phyloP scores from a whole-genome alignment of 1,140 invertebrate species.

The Campodea augens region DNA sequence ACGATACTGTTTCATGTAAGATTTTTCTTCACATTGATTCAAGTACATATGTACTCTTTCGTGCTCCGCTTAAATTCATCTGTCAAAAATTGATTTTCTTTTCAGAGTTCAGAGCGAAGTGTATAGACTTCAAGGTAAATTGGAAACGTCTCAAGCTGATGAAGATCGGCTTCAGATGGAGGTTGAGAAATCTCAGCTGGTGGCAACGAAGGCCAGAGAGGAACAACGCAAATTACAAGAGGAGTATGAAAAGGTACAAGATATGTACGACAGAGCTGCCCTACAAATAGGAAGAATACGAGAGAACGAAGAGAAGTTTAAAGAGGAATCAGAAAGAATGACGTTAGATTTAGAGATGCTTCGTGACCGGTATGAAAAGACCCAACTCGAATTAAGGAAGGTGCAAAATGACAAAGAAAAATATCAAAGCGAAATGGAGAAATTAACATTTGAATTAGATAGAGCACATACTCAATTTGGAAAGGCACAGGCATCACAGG shows the following conservation, averaged over 20 bases:
- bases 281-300: conserved; percentile 64
- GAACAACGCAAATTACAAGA: conserved; percentile 70
- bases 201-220: conserved; percentile 58
- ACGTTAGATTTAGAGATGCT: conserved; percentile 62
- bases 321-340: conserved; percentile 63
- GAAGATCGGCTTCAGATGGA: conserved; percentile 67
- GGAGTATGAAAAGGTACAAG: conserved; percentile 58
- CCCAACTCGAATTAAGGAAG: conserved; percentile 60
- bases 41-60: too few species aligned
- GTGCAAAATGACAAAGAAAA: conserved; percentile 71
- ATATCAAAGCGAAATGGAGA: conserved; percentile 56
- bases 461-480: conserved; percentile 57
- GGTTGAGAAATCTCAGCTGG: conserved; percentile 58
- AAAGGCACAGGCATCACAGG: conserved; percentile 60
- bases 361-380: conserved; percentile 73
- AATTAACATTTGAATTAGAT: conserved; percentile 68
- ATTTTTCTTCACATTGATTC: too few species aligned
- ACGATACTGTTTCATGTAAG: too few species aligned
- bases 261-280: conserved; percentile 66
- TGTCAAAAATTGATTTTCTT: too few species aligned
- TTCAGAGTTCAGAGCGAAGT: conserved; percentile 65
- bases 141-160: conserved; percentile 68
- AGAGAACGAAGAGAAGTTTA: conserved; percentile 76
- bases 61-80: too few species aligned
- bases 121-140: conserved; percentile 65